Evolutionary conservation across 2,113 vertebrate species (phyloP), one percentile per base, ranked within the genome.

Genomic region (Acrocephalus arundinaceus): DNA sequence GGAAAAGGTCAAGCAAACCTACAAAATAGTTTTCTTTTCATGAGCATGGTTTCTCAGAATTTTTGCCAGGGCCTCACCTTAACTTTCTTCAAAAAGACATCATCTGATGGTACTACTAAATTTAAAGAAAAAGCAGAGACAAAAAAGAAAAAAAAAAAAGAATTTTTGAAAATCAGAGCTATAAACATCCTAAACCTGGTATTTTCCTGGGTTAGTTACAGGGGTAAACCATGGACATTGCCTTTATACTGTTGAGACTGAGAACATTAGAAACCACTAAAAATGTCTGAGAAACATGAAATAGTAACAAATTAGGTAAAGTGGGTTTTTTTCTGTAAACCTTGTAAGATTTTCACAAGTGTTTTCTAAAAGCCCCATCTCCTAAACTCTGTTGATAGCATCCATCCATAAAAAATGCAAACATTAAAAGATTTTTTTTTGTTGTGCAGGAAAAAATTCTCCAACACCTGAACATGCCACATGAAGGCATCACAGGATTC

Each of bases 91-190:
- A 25, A n/a, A 80, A 70, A 22, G 5, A 28, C 0, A 43, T 18
- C 5, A 27, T 37, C 7, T 52, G 11, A 57, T 27, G 1, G 8
- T 22, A 41, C 9, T 67, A 46, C 23, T 28, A 45, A 54, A 62
- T 23, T 7, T 0, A 33, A 30, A 41, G 41, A 15, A 58, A 27
- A 63, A 27, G 0, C 4, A 48, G 2, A 39, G 9, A 28, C 8
- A 43, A 49, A 21, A 75, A 20, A 48, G 35, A 11, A 6, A 15
- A 51, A 30, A 27, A 22, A 19, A 19, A 11, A 14, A 59, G 4
- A 30, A 8, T 43, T 58, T 43, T 43, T 2, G 2, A 61, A 52
- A 52, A 35, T 37, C 9, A 59, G 20, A 20, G 4, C 45, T 68
- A 22, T 31, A 59, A 67, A 18, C 5, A 30, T 43, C 24, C 13